Evolutionary conservation across 2,797 vertebrate species (phyloP), one percentile per base, ranked within the genome.

Genomic region (Chelon auratus): DNA sequence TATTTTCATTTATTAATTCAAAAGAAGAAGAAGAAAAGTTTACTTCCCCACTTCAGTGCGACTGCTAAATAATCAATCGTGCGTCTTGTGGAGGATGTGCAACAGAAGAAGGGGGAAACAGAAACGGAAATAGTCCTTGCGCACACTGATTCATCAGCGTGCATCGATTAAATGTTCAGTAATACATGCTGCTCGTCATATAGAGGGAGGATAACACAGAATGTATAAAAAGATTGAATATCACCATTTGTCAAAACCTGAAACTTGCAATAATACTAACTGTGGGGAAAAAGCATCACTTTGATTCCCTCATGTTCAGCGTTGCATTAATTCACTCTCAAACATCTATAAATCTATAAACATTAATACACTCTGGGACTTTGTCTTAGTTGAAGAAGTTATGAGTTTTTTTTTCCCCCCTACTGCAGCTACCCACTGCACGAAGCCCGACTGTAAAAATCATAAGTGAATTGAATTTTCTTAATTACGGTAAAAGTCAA

Each of bases 401-500:
- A 72, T 64, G 53, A 20, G 74, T 39, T 78, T 50, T 62, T 43
- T 24, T 78, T 69, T 47, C 43, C 12, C 39, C 12, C 50, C 36
- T 82, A 60, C 37, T 73, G 75, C 82, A 83, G 72, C 68, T 52
- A 50, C 81, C 53, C 83, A 81, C 53, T 67, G 24, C 45, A 51
- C 55, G 81, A 75, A 85, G 64, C 84, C 61, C 17, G 76, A 80
- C 74, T 87, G 88, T 84, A 84, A 85, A 84, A 84, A 61, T 90
- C 78, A 60, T 87, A 83, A 91, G 85, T 89, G 86, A 91, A 92
- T 90, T 91, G 89, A 87, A 90, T 91, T 92, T 87, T 91, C 80
- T 91, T 92, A 92, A 93, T 92, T 93, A 92, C 81, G 61, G 71
- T 91, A 90, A 93, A 84, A 91, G 88, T 87, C 63, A 87, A 72